Evolutionary conservation across 35 echinoderm and acorn worm species (phyloP).

Genomic region (Nesometra sesokonis): DNA sequence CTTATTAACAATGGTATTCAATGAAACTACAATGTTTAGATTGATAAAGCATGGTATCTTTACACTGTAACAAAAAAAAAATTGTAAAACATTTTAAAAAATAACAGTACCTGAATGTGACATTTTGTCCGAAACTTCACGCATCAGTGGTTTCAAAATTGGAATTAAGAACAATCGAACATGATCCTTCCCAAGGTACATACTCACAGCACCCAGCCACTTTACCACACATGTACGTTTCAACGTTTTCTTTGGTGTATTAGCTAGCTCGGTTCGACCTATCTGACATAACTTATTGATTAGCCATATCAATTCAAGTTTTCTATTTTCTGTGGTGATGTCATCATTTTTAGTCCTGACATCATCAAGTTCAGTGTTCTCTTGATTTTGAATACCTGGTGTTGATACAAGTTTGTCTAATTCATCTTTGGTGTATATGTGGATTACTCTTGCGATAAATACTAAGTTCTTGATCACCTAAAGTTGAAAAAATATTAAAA

Average conservation of each 20-base stretch:
- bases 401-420: neutral
- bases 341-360: constrained; percentile 10
- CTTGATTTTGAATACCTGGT: neutral
- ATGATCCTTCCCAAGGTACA: constrained; percentile 46
- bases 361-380: neutral
- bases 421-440: constrained; percentile 25
- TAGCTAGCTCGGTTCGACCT: constrained; percentile 41
- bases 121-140: constrained; percentile 53
- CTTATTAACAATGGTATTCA: too few species aligned
- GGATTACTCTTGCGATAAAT: constrained; percentile 73
- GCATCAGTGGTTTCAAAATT: constrained; percentile 40
- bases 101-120: constrained; percentile 45
- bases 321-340: neutral
- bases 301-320: constrained; percentile 33
- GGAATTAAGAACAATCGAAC: constrained; percentile 32
- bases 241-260: constrained; percentile 29
- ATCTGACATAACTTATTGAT: constrained; percentile 66
- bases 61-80: too few species aligned
- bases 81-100: neutral
- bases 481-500: neutral
- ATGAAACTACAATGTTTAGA: too few species aligned
- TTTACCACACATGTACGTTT: constrained; percentile 59
- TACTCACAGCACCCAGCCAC: constrained; percentile 64
- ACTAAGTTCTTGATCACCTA: constrained; percentile 82
- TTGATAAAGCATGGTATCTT: too few species aligned